Evolutionary conservation across 2,888 invertebrate genomes (phyloP), one percentile per base, ranked within the genome.

Genomic region (Netelia virgata): DNA sequence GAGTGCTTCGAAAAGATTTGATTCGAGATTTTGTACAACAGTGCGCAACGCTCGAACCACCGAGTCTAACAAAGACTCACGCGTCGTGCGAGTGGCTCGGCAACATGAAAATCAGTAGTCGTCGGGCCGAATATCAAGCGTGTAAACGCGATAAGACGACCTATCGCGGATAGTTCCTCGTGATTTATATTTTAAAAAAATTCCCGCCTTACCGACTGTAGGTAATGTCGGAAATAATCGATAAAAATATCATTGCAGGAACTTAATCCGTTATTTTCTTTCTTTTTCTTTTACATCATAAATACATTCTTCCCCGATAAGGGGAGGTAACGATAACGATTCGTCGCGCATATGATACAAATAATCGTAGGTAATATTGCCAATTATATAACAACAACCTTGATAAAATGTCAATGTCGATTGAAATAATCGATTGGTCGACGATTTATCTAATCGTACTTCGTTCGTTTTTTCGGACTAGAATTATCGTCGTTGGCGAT

Each of bases 371-470:
- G n/a, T n/a, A n/a, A n/a, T n/a, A n/a, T n/a, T n/a, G n/a, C n/a
- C n/a, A n/a, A n/a, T n/a, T n/a, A n/a, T n/a, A n/a, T n/a, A n/a
- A n/a, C n/a, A n/a, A n/a, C n/a, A n/a, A n/a, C 28, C 28, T 28
- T 28, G 28, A 28, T 28, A 28, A 0, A 36, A 5, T 6, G 36
- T 1, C 6, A 36, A 36, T 8, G 36, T 6, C 6, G 5, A 53
- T 53, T 36, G 43, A 76, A n/a, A 68, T 36, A 20, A 50, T 59
- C 3, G 18, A n/a, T 16, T 20, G 6, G 18, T 50, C 57, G 0
- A 66, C 18, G 41, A 74, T 18, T 69, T 11, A 23, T 55, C 77
- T 84, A 84, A 77, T 84, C 73, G 16, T 41, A 61, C 69, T 84
- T 84, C 3, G 11, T 73, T 16, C 43, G 36, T 20, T 63, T 73